Evolutionary conservation across 1,140 invertebrate genomes (phyloP), one percentile per base, ranked within the genome.

Genomic region (Leptestheria dahalacensis): DNA sequence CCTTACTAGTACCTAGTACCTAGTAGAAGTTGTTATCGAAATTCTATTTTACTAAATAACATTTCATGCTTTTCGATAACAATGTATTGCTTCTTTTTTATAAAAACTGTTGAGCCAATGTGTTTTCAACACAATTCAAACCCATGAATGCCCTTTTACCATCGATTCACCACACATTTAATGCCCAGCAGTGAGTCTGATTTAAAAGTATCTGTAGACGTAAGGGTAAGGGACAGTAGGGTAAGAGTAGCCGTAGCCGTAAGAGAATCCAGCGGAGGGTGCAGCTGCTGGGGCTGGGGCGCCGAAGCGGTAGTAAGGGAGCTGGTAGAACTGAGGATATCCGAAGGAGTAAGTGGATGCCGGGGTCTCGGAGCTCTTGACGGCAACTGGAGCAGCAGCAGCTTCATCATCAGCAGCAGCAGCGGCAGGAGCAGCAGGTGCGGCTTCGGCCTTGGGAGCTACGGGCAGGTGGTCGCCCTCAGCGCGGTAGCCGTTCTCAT

Each of bases 381-480:
- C 33, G 28, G 28, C 59, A 3, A 23, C 20, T 24, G 26, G 20
- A 12, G 51, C 23, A 28, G 49, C 48, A 20, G 55, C 18, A 1
- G 33, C 23, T 23, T 54, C 48, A 11, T 48, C 48, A 25, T 26
- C 48, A 20, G 21, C 48, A 15, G 59, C 48, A 25, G 59, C 59
- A 57, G 28, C 59, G 2, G 28, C 20, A 15, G 26, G 20, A 12
- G 51, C 23, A 28, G 49, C 48, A 20, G 55, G 26, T 0, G 33
- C 23, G 21, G 33, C 48, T 18, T 48, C 48, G 20, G 33, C 48
- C 23, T 59, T 50, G 18, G 59, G 59, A 25, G 59, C 59, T 21
- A 60, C 50, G 18, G 59, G 59, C 25, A 60, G 59, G 26, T 60
- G 59, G 23, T 60, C 59, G 12, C 59, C 59, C 11, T 15, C 41